Evolutionary conservation across 2,113 vertebrate species (phyloP).

Genomic region (Apaloderma vittatum): DNA sequence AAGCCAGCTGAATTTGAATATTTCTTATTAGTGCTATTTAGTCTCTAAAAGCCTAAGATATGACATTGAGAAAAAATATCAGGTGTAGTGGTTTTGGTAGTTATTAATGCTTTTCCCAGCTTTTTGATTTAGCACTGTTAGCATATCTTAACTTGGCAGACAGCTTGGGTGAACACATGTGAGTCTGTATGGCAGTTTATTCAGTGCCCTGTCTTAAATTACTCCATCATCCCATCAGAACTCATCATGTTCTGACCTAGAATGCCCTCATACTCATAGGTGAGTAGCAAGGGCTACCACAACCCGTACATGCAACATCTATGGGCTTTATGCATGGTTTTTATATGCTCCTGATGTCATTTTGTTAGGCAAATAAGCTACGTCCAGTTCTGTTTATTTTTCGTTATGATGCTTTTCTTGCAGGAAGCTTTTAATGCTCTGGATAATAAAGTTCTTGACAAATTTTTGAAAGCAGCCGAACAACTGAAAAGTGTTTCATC

Average conservation of each 20-base stretch:
- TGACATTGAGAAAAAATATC: not conserved
- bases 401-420: not conserved
- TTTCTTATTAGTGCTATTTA: not conserved
- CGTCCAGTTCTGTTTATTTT: not conserved
- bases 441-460: conserved; percentile 83
- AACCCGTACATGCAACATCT: not conserved
- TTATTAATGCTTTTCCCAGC: not conserved
- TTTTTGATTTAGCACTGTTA: not conserved
- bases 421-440: conserved; percentile 85
- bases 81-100: not conserved
- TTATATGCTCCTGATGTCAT: not conserved
- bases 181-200: not conserved
- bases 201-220: not conserved
- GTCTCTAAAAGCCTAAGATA: not conserved
- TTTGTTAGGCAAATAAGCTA: not conserved
- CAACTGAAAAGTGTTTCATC: conserved; percentile 86
- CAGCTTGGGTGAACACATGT: not conserved
- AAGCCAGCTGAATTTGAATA: not conserved
- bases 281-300: not conserved
- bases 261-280: not conserved
- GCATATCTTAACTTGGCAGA: not conserved
- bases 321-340: not conserved
- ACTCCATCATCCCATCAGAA: not conserved
- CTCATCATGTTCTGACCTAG: not conserved
- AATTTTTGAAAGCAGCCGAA: conserved; percentile 89